Base-by-base conservation (phyloP, 1,140 invertebrate species). In the Drosophila elegans region DNA sequence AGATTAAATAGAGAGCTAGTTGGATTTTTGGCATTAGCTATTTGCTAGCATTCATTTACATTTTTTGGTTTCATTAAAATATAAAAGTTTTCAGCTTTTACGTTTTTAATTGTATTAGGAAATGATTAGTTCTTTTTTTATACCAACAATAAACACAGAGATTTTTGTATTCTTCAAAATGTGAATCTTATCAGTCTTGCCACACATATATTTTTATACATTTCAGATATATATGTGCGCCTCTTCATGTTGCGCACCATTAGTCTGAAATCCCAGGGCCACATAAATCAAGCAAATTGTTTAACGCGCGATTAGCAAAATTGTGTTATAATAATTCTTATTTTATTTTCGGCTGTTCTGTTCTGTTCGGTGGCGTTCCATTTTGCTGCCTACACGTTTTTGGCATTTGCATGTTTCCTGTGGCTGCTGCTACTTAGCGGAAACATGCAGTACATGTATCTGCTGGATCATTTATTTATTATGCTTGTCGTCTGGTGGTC, bases 261-360 rank as follows among this genome's bases (percentile, higher is more conserved):
- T 76, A 68, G 55, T 62, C 66, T 39, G 41, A n/a, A 34, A 34
- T 64, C 39, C 49, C 49, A 44, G 16, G 46, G 39, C 51, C 56
- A 54, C 66, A 89, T 89, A 89, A 89, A 89, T 89, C 85, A 89
- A 80, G 61, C 64, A 84, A 89, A 89, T 89, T 83, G 84, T 89
- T 89, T 89, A 89, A 89, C 84, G 84, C 84, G 74, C 84, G 84
- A 89, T 89, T 89, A 89, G 85, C 84, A 84, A 83, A 83, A 89
- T 80, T 89, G 76, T 89, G 79, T 85, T 77, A 89, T 88, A 89
- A 89, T 89, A 72, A 77, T 78, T 78, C 59, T 80, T 89, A 68
- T 81, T 69, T 73, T 66, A 66, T 75, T 88, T 75, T 80, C 25
- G 16, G 48, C 32, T 54, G 59, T 69, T 77, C 52, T 32, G 29